phyloP scores from a whole-genome alignment of 2,797 vertebrate species.

The Aldrovandia affinis region DNA sequence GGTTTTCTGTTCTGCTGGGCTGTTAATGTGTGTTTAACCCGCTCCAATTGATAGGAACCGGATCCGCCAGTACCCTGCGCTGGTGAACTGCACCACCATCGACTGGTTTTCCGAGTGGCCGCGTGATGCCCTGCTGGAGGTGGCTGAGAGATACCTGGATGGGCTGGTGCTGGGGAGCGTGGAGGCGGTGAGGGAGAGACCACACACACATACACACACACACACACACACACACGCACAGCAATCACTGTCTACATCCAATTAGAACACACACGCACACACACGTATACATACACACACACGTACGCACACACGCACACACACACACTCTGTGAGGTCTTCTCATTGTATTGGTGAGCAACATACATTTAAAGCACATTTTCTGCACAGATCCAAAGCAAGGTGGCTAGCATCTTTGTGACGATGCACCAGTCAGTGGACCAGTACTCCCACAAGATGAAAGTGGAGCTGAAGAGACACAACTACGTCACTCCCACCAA shows the following conservation, averaged over 20 bases:
- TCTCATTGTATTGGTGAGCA: constrained; percentile 33
- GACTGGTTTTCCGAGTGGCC: constrained; percentile 94
- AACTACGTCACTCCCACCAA: constrained; percentile 90
- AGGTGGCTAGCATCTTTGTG: constrained; percentile 84
- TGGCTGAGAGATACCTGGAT: constrained; percentile 83
- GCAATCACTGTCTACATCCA: background rate
- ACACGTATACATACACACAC: background rate
- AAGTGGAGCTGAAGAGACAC: constrained; percentile 78
- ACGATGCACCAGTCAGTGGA: constrained; percentile 86
- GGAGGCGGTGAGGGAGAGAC: constrained; percentile 71
- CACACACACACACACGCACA: constrained; percentile 6
- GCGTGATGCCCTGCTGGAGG: constrained; percentile 84
- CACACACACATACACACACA: background rate
- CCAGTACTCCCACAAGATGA: constrained; percentile 80
- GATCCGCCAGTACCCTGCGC: constrained; percentile 87
- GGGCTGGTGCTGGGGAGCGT: constrained; percentile 73
- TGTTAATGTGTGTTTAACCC: background rate
- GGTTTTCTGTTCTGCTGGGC: background rate
- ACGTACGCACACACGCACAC: background rate
- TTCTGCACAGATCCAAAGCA: constrained; percentile 75
- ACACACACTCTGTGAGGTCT: constrained; percentile 10
- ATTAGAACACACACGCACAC: background rate
- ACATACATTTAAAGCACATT: background rate
- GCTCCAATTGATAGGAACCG: constrained; percentile 67
- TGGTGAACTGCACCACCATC: constrained; percentile 89